Evolutionary conservation across 2,888 invertebrate genomes (phyloP).

Genomic region (Drosophila borealis): DNA sequence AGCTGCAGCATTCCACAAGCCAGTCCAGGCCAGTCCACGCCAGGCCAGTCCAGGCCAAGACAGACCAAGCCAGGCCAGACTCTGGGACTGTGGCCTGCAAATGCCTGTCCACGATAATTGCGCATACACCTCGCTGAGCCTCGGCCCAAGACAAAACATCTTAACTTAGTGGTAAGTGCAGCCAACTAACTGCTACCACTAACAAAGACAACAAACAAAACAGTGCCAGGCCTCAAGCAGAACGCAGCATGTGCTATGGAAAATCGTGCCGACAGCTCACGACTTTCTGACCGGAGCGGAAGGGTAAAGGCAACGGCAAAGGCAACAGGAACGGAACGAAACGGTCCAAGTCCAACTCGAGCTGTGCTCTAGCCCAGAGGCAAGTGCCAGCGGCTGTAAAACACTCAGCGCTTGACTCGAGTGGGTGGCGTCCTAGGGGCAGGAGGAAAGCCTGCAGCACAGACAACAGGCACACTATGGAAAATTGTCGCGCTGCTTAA

Average conservation of each 20-base stretch:
- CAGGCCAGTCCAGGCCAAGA: slow-evolving; percentile 19
- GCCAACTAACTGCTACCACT: slow-evolving; percentile 80
- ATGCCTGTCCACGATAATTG: slow-evolving; percentile 76
- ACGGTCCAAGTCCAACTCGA: slow-evolving; percentile 26
- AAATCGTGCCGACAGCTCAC: slow-evolving; percentile 76
- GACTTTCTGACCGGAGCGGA: slow-evolving; percentile 46
- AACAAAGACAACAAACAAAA: slow-evolving; percentile 76
- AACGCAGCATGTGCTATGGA: slow-evolving; percentile 81
- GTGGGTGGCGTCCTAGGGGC: slow-evolving; percentile 62
- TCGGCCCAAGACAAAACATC: slow-evolving; percentile 72
- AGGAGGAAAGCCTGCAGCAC: background rate
- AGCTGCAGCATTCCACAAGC: slow-evolving; percentile 72
- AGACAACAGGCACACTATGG: slow-evolving; percentile 61
- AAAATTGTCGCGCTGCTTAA: slow-evolving; percentile 80
- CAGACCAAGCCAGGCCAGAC: slow-evolving; percentile 24
- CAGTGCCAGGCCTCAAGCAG: slow-evolving; percentile 64
- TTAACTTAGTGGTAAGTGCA: slow-evolving; percentile 81
- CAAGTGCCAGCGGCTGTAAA: slow-evolving; percentile 78
- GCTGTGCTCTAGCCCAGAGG: slow-evolving; percentile 54
- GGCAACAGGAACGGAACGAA: slow-evolving; percentile 27
- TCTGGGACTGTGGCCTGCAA: slow-evolving; percentile 43
- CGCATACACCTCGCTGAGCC: slow-evolving; percentile 72
- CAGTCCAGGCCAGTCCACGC: slow-evolving; percentile 32
- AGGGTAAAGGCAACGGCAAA: slow-evolving; percentile 2
- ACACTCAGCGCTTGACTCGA: slow-evolving; percentile 66